Conservation (phyloP, 2,113 vertebrate genomes). For the Ceyx melanurus region DNA sequence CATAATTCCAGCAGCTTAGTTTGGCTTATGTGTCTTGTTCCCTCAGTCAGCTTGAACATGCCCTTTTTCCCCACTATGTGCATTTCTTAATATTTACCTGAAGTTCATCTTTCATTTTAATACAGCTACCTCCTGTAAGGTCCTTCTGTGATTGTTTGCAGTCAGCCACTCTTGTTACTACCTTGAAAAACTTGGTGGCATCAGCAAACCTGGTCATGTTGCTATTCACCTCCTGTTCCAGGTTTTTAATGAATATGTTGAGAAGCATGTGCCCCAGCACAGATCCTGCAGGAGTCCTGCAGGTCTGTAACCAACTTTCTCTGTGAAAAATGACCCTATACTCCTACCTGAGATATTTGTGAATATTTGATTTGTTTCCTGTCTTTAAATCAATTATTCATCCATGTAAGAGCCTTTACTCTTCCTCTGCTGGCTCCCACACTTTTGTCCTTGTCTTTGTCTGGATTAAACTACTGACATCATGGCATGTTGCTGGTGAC, state of each 20-base stretch:
- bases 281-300: constrained; percentile 59
- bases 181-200: neutral
- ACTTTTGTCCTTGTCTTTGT: constrained; percentile 3
- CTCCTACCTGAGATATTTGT: neutral
- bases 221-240: constrained; percentile 40
- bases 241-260: constrained; percentile 59
- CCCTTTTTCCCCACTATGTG: neutral
- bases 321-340: constrained; percentile 26
- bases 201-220: constrained; percentile 38
- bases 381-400: constrained; percentile 3
- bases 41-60: neutral
- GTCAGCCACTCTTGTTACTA: neutral
- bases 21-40: neutral
- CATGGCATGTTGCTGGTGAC: neutral
- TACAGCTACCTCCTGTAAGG: neutral
- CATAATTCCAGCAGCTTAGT: neutral
- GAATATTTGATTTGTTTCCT: neutral
- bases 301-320: constrained; percentile 57
- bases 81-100: neutral
- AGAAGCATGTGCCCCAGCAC: constrained; percentile 54
- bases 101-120: neutral
- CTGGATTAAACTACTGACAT: neutral
- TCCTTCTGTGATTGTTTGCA: neutral
- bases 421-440: neutral
- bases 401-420: neutral